Base-by-base conservation (phyloP, 2,797 vertebrate species). In the Enteromius anoplus region DNA sequence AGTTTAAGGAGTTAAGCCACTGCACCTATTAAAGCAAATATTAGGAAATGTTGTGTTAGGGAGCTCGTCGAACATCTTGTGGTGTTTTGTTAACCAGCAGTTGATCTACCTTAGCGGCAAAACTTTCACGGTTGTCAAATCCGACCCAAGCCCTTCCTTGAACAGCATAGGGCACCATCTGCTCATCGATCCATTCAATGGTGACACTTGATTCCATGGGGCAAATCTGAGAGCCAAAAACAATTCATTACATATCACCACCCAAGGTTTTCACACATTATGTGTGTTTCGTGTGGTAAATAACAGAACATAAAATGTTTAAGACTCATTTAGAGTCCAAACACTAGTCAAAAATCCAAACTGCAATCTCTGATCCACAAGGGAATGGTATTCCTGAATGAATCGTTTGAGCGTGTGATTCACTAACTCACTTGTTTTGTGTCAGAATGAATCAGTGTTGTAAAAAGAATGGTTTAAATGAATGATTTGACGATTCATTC, bases 111-210 rank as follows among this genome's bases (percentile, higher is more conserved):
- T 95, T 95, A 69, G 87, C 83, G 53, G 92, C 82, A 75, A 77
- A 91, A 85, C 94, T 95, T 69, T 84, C 86, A 29, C 26, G 23
- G 85, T 94, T 83, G 82, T 95, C 95, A 58, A 90, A 95, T 62
- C 93, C 94, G 7, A 95, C 84, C 95, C 95, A 95, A 32, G 92
- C 23, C 19, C 69, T 91, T 65, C 91, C 92, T 2, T 83, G 85
- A 65, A 89, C 89, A 68, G 93, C 92, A 21, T 91, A 95, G 17
- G 95, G 95, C 65, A 95, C 94, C 1, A 84, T 37, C 87, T 95
- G 94, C 2, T 94, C 91, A 29, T 79, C 0, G 71, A 94, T 93
- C 95, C 94, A 95, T 12, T 19, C 21, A 3, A 83, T 2, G 0
- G 10, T 80, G 29, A 88, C 89, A n/a, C 78, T 60, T 15, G 75